phyloP scores from a whole-genome alignment of 1,140 invertebrate genomes.

The Cryptotermes secundus region DNA sequence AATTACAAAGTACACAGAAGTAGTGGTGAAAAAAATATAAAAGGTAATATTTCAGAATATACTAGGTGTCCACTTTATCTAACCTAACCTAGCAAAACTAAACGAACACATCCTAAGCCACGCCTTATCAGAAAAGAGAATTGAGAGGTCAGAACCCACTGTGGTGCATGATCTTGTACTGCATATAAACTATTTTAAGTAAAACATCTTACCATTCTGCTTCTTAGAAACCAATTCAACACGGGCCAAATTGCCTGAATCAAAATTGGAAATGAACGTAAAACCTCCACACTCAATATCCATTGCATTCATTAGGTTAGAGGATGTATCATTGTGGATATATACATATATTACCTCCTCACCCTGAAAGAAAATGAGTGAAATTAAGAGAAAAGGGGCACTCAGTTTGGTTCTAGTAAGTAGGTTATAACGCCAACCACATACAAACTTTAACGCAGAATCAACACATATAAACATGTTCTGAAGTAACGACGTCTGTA shows the following conservation, averaged over 20 bases:
- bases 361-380: not conserved
- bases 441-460: not conserved
- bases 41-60: too few relatives aligned
- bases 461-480: not conserved
- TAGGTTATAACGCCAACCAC: not conserved
- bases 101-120: too few relatives aligned
- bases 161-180: too few relatives aligned
- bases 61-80: too few relatives aligned
- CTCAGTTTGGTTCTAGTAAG: not conserved
- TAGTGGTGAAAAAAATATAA: too few relatives aligned
- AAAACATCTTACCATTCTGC: not conserved
- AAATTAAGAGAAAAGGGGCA: not conserved
- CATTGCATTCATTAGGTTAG: not conserved
- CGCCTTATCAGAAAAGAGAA: too few relatives aligned
- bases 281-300: constrained; percentile 34
- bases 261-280: constrained; percentile 34
- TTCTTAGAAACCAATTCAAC: constrained; percentile 33
- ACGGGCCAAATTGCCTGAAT: constrained; percentile 34
- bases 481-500: not conserved
- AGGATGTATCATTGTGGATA: not conserved
- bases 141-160: too few relatives aligned
- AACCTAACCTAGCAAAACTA: too few relatives aligned
- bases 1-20: too few relatives aligned
- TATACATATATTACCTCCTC: not conserved
- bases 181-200: not conserved